Conservation (phyloP, 2,113 vertebrate genomes). For the Electrona antarctica region DNA sequence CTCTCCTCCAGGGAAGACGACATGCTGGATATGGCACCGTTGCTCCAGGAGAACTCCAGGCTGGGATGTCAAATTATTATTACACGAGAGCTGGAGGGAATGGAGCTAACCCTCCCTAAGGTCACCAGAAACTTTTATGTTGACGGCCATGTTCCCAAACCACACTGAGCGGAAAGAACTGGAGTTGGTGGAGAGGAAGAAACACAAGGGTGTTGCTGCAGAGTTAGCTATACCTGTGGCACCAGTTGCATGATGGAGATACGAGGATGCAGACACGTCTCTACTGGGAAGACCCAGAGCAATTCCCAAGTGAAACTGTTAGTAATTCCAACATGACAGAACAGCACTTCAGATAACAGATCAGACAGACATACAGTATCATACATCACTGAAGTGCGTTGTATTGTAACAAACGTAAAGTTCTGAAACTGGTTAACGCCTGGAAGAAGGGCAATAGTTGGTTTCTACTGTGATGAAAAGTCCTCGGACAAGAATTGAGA, state of each 20-base stretch:
- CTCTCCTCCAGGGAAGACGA: conserved; percentile 85
- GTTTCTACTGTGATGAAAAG: neutral
- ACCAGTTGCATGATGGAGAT: conserved; percentile 12
- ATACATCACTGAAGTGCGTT: conserved; percentile 15
- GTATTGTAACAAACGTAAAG: neutral
- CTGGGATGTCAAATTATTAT: conserved; percentile 91
- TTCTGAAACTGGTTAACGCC: conserved; percentile 36
- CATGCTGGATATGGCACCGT: conserved; percentile 92
- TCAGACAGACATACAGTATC: neutral
- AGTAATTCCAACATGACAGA: conserved; percentile 30
- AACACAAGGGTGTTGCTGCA: neutral
- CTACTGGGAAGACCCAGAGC: conserved; percentile 26
- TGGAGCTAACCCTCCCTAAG: conserved; percentile 85
- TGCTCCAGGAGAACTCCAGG: conserved; percentile 90
- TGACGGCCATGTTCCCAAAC: conserved; percentile 90
- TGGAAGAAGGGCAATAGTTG: conserved; percentile 18
- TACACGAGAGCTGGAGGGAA: conserved; percentile 83
- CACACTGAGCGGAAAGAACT: conserved; percentile 79
- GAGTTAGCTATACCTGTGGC: neutral
- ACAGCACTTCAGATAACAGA: conserved; percentile 16
- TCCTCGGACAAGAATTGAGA: conserved; percentile 32
- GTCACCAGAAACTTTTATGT: conserved; percentile 94
- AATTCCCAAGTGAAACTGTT: conserved; percentile 18
- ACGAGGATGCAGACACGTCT: neutral
- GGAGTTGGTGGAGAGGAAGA: conserved; percentile 11